Evolutionary conservation across 37 sponge, comb jelly and placozoan species (phyloP), one percentile per base, ranked within the genome.

Genomic region (Beroe forskalii): DNA sequence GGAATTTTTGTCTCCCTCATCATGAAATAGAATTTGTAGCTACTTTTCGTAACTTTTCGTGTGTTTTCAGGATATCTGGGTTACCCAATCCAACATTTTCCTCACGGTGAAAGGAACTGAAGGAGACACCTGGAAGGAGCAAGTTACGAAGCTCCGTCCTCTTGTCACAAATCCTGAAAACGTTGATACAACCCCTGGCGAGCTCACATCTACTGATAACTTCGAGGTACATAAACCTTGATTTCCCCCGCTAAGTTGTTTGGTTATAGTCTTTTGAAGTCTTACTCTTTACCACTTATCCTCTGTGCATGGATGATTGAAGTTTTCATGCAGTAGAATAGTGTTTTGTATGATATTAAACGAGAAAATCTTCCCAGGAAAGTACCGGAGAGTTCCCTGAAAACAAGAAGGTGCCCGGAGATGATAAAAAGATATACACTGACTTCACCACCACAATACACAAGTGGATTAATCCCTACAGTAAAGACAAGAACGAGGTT

Each of bases 91-190:
- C 1, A 38, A 72, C 22, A 4, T 72, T 12, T 72, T 72, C 75
- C 38, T 72, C 19, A 37, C 40, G 22, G 75, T 72, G 40, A 72
- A 72, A 32, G 40, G 14, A 35, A 36, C 75, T 72, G 75, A 72
- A 3, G 75, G 75, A 4, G 35, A 3, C 32, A 37, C 4, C 75
- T 72, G 75, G 75, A 72, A 72, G 40, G 1, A 3, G 8, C 75
- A 72, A 20, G 20, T 72, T 39, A 72, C 75, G 75, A 37, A 72
- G 22, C 9, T 72, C 2, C 75, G 35, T 72, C 75, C 39, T 72
- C 32, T 72, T 3, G 75, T 20, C 1, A 32, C 1, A 37, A 23
- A 36, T 1, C 33, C 19, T 23, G 75, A 72, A 30, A 30, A 72
- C 1, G 30, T 72, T 3, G 12, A 6, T 39, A 72, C 75, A 4